Evolutionary conservation across 2,888 invertebrate species (phyloP).

Genomic region (Brachyopa scutellaris): DNA sequence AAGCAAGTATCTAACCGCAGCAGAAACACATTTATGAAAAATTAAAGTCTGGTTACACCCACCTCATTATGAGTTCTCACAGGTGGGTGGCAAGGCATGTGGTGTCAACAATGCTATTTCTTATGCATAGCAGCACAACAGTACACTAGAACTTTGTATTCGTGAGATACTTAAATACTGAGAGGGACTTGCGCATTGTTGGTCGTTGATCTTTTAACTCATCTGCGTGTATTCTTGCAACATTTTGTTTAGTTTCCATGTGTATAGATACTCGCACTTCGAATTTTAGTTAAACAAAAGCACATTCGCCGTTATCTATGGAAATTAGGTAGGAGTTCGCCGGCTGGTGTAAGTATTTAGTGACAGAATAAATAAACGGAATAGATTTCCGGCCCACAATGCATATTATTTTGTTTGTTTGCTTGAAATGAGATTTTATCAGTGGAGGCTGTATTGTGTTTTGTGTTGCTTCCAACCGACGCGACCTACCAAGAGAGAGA

Average conservation of each 20-base stretch:
- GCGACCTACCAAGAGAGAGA: no score
- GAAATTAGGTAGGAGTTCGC: conserved; percentile 63
- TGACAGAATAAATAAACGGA: conserved; percentile 53
- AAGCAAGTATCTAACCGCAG: no score
- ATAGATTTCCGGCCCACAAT: conserved; percentile 46
- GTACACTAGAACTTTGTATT: neutral
- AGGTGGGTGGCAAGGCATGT: conserved; percentile 56
- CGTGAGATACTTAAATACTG: neutral
- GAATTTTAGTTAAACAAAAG: conserved; percentile 35
- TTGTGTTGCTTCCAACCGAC: no score
- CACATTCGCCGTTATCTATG: conserved; percentile 60
- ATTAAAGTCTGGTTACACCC: conserved; percentile 34
- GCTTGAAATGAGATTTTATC: conserved; percentile 29
- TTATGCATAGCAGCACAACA: neutral
- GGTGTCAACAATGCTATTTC: conserved; percentile 16
- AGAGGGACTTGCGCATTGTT: conserved; percentile 27
- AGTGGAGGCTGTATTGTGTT: conserved; percentile 14
- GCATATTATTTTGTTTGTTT: conserved; percentile 1
- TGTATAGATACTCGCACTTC: neutral
- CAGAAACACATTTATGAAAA: no score
- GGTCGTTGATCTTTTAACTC: conserved; percentile 10
- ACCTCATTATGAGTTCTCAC: conserved; percentile 20
- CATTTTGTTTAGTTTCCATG: conserved; percentile 3
- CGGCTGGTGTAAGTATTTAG: conserved; percentile 50
- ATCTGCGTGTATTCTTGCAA: conserved; percentile 16